Base-by-base conservation (phyloP, 2,797 vertebrate species). In the Perdix hodgsoniae region DNA sequence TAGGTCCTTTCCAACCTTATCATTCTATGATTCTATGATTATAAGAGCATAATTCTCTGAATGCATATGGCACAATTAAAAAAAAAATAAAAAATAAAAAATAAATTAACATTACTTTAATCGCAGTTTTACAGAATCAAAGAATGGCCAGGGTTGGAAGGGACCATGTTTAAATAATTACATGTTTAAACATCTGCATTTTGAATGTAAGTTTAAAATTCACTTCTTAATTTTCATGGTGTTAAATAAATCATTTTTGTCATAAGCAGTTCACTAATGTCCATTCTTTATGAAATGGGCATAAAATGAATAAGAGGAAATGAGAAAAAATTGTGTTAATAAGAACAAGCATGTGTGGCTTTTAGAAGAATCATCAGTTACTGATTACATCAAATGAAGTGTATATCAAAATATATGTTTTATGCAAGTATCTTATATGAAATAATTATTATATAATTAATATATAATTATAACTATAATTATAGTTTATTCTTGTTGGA, bases 271-370 rank as follows among this genome's bases (percentile, higher is more conserved):
- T 79, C 82, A 40, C 4, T 60, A 60, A 57, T 17, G 71, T 3
- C 5, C 4, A 12, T 67, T 79, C 31, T 40, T 65, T 3, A 64
- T 44, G 39, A 67, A 67, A 64, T 42, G 11, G 11, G 3, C 4
- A 60, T 54, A 37, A 52, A 49, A 18, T 44, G 4, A 26, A 74
- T 73, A 85, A 33, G 1, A 5, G 1, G 45, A 65, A 57, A 22
- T 37, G 47, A 14, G 10, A 35, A 67, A 67, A 78, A 88, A 52
- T 22, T 4, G 1, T 6, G 64, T 24, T 26, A 69, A 31, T 37
- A 16, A 54, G 0, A 1, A 14, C 4, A 74, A 44, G 16, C 4
- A 47, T n/a, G 44, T 45, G 1, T 29, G 17, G 0, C 3, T 77
- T 2, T 42, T 74, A 67, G 8, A 84, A 56, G 33, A 64, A 76